Evolutionary conservation across 2,888 invertebrate genomes (phyloP), one percentile per base, ranked within the genome.

Genomic region (Vesta saturnalis): DNA sequence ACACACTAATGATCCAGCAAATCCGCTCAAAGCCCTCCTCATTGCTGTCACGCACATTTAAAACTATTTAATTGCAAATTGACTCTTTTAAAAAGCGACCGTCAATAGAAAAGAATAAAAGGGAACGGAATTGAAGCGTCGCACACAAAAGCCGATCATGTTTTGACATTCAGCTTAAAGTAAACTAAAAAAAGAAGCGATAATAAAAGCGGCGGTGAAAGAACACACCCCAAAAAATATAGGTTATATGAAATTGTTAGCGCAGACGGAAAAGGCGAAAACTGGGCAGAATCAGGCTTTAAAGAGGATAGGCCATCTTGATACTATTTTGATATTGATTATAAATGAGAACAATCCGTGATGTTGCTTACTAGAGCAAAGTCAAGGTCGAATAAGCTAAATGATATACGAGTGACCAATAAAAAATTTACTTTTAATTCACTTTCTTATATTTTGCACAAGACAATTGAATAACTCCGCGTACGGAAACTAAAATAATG

Each of bases 21-120:
- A 87, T 3, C 87, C 87, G 54, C 87, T 87, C 60, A 87, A 86
- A 22, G 87, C 87, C 60, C 86, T 83, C 82, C 86, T 86, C 88
- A 88, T 88, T 64, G 71, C 67, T 60, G 73, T 65, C 35, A 71
- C 69, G 56, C 73, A 73, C 73, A 73, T 73, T 69, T 71, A 69
- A 64, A 57, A 43, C 54, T 43, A 67, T 43, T 60, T 21, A 56
- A 35, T 56, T 18, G 46, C 59, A 23, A 58, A 22, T 63, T 47
- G 3, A 23, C 23, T 8, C 3, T 8, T 23, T 5, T 8, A 14
- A 47, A 47, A 47, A 47, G 47, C 47, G 23, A 23, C 10, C 52
- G 21, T 19, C 21, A 12, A 18, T 15, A 8, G 21, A 14, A 39
- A 21, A 21, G 16, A 16, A 19, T 15, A 54, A 60, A 59, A 60